phyloP scores from a whole-genome alignment of 2,113 vertebrate genomes.

The Acrocephalus kingi region DNA sequence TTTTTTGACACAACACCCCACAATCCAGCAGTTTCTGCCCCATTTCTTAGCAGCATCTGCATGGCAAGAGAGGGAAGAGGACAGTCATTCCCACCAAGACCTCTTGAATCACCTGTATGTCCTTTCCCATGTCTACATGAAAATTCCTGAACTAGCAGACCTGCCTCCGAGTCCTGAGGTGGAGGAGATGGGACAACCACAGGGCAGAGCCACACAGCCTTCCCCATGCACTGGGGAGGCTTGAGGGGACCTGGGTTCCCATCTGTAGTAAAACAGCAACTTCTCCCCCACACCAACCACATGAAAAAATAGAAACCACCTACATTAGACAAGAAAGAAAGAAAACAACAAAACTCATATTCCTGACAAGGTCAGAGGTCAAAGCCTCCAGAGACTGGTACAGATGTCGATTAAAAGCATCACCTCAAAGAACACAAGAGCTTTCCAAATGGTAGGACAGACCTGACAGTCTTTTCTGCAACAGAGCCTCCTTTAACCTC shows the following conservation, averaged over 20 bases:
- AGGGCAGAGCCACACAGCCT: neutral
- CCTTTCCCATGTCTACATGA: neutral
- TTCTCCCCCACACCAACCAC: neutral
- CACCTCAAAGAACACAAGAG: neutral
- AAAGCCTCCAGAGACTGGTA: neutral
- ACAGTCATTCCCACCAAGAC: neutral
- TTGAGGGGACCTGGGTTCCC: neutral
- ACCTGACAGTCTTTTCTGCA: neutral
- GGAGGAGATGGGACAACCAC: neutral
- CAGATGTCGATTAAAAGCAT: neutral
- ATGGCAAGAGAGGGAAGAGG: neutral
- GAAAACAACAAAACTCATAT: neutral
- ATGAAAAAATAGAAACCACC: neutral
- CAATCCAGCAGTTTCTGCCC: neutral
- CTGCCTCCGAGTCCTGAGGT: neutral
- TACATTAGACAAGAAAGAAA: neutral
- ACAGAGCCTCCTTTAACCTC: neutral
- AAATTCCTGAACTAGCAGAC: neutral
- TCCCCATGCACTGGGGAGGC: neutral
- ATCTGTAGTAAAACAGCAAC: neutral
- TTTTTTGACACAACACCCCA: neutral
- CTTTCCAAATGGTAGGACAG: neutral
- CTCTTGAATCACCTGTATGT: neutral
- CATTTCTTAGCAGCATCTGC: neutral
- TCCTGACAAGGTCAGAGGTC: neutral